A percentile compares a stretch with the other conserved stretches of the same genome.
Evolutionary conservation across 2,113 vertebrate species (phyloP).

Genomic region (Callaeas wilsoni): DNA sequence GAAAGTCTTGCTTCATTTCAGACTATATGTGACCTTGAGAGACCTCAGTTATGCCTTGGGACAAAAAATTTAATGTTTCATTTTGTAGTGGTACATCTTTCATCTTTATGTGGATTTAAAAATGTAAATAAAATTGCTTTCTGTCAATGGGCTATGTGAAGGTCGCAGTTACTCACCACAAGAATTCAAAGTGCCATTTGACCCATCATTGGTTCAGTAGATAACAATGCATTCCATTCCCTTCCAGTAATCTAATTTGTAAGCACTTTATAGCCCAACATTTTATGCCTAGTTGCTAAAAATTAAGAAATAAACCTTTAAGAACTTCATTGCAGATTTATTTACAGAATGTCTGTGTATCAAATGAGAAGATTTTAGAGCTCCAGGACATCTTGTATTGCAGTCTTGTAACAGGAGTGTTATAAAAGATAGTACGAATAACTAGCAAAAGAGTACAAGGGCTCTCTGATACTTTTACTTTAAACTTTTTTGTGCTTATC

Average conservation of each 20-base stretch:
- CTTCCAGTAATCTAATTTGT: slow-evolving; percentile 69
- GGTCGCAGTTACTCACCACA: slow-evolving; percentile 54
- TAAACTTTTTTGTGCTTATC: slow-evolving; percentile 1
- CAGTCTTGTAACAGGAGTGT: slow-evolving; percentile 24
- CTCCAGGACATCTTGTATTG: slow-evolving; percentile 45
- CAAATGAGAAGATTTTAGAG: slow-evolving; percentile 64
- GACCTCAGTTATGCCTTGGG: slow-evolving; percentile 51
- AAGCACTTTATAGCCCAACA: slow-evolving; percentile 69
- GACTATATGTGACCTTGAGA: slow-evolving; percentile 64
- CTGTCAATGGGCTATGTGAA: slow-evolving; percentile 68
- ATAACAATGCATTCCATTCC: slow-evolving; percentile 68
- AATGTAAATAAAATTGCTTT: slow-evolving; percentile 79
- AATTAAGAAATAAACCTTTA: slow-evolving; percentile 72
- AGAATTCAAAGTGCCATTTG: slow-evolving; percentile 72
- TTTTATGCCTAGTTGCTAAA: slow-evolving; percentile 67
- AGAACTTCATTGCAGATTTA: slow-evolving; percentile 65
- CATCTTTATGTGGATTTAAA: slow-evolving; percentile 75
- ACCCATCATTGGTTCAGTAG: slow-evolving; percentile 69
- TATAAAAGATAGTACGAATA: not conserved
- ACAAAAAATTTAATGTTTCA: slow-evolving; percentile 61
- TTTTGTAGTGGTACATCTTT: slow-evolving; percentile 69
- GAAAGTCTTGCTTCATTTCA: slow-evolving; percentile 51
- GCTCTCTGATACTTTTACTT: not conserved
- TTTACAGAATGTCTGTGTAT: slow-evolving; percentile 63
- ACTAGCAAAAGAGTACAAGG: slow-evolving; percentile 28